Conservation (phyloP, 2,888 invertebrate genomes). For the Drosophila mayaguana region DNA sequence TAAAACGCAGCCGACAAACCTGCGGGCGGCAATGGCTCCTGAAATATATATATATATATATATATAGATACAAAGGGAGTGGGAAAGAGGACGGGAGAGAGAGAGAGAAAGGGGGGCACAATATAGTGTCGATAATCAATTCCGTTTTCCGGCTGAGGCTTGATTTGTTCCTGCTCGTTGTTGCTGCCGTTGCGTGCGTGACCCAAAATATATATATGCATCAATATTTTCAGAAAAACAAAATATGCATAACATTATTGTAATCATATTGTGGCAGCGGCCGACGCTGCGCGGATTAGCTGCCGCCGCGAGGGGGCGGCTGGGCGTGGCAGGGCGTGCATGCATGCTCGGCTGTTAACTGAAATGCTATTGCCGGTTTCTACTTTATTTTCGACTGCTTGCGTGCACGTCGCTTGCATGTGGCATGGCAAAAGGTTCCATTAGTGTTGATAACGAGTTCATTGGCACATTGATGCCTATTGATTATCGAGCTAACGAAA, state of each 20-base stretch:
- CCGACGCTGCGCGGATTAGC: constrained; percentile 12
- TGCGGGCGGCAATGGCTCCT: not conserved
- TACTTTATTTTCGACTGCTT: constrained; percentile 26
- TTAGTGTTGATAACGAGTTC: constrained; percentile 74
- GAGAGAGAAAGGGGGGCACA: not conserved
- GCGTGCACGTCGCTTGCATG: constrained; percentile 52
- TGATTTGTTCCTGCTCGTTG: constrained; percentile 27
- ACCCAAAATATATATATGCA: constrained; percentile 58
- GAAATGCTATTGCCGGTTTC: constrained; percentile 17
- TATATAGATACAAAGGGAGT: no score
- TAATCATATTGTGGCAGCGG: constrained; percentile 58
- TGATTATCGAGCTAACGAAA: constrained; percentile 52
- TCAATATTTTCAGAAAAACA: constrained; percentile 33
- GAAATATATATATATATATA: not conserved
- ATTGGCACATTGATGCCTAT: constrained; percentile 74
- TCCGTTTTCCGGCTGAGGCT: constrained; percentile 70
- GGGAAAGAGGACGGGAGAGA: not conserved
- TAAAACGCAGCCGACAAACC: constrained; percentile 57
- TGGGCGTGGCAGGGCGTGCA: constrained; percentile 35
- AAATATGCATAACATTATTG: constrained; percentile 62
- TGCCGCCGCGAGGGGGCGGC: not conserved
- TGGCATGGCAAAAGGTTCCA: constrained; percentile 38
- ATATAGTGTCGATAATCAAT: constrained; percentile 70
- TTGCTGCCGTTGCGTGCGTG: constrained; percentile 59
- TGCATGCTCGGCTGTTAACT: constrained; percentile 21